These are phyloP conservation scores for Climacteris rufus DNA, from an alignment of 2,113 vertebrate genomes.

Conservation along the genomic window DNA sequence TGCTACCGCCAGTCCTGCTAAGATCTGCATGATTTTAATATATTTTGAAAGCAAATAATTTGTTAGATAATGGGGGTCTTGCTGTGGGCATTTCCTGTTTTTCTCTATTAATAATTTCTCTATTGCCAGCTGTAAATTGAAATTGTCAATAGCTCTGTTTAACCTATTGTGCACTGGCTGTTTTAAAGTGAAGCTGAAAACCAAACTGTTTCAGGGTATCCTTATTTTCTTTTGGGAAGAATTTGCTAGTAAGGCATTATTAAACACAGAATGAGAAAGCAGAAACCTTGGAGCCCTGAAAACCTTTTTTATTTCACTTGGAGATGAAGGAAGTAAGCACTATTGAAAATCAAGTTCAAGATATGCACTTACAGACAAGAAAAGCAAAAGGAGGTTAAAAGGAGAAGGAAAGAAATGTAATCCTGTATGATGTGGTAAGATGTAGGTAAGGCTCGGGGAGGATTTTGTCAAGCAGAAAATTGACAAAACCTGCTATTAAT, in stretches of 20 bases:
- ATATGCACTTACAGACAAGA: background rate
- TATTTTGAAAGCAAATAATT: constrained; percentile 65
- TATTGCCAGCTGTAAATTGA: background rate
- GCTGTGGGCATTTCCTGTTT: constrained; percentile 56
- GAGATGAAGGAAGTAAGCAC: background rate
- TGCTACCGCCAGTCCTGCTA: constrained; percentile 48
- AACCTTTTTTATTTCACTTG: background rate
- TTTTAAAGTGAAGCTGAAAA: background rate
- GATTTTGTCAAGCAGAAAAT: constrained; percentile 70
- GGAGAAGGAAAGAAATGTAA: constrained; percentile 19
- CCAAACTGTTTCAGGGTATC: background rate
- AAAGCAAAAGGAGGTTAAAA: constrained; percentile 38
- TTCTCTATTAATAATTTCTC: constrained; percentile 50
- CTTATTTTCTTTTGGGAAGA: background rate
- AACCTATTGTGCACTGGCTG: background rate
- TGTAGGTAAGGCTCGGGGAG: constrained; percentile 50
- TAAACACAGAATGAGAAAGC: background rate
- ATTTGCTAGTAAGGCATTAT: background rate
- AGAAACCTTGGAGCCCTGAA: background rate
- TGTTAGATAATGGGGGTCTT: constrained; percentile 38
- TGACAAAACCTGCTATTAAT: constrained; percentile 71
- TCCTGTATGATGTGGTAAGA: constrained; percentile 43
- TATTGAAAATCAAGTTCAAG: background rate
- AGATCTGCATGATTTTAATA: constrained; percentile 67
- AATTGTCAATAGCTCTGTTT: constrained; percentile 22